Base-by-base conservation (phyloP, 2,113 vertebrate species). In the Centrocercus urophasianus region DNA sequence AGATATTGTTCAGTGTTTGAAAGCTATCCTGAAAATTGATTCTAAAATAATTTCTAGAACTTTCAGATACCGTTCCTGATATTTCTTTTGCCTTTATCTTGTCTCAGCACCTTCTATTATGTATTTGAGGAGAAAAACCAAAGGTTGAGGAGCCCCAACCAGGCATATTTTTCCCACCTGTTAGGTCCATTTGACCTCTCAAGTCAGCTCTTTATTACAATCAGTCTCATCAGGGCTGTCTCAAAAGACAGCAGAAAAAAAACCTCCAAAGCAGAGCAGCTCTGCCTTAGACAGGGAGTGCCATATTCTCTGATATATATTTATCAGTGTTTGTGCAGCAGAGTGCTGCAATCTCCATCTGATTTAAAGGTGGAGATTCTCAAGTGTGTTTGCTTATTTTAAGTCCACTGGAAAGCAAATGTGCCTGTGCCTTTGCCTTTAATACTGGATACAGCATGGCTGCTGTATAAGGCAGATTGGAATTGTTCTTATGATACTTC, bases 71-170 rank as follows among this genome's bases (percentile, higher is more conserved):
- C 34, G 9, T 61, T 73, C n/a, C 30, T 52, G 22, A 83, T 40
- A 38, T 72, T 93, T 75, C 16, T 8, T 52, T 86, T 78, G 57
- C 14, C 30, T 40, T 13, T 57, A 30, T 92, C 25, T 93, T 86
- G 30, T 88, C 73, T 82, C 6, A 7, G 50, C 36, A 56, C 0
- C 1, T 65, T 43, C 36, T 84, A 73, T 63, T 38, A 75, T 27
- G 65, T 83, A 36, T 83, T 88, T 38, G 69, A 88, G 21, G 20
- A 72, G 66, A 88, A 95, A 95, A 95, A 34, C 28, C 61, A 47
- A 86, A 67, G 28, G 59, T 88, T 48, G 47, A 76, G 64, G 47
- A 71, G 38, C 42, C 71, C 11, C 38, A 83, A 17, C 81, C 82
- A 40, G 56, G 20, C 22, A 32, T 30, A 40, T 57, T 76, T 95